Evolutionary conservation across 2,113 vertebrate genomes (phyloP), one percentile per base, ranked within the genome.

Genomic region (Erythrocercus mccallii): DNA sequence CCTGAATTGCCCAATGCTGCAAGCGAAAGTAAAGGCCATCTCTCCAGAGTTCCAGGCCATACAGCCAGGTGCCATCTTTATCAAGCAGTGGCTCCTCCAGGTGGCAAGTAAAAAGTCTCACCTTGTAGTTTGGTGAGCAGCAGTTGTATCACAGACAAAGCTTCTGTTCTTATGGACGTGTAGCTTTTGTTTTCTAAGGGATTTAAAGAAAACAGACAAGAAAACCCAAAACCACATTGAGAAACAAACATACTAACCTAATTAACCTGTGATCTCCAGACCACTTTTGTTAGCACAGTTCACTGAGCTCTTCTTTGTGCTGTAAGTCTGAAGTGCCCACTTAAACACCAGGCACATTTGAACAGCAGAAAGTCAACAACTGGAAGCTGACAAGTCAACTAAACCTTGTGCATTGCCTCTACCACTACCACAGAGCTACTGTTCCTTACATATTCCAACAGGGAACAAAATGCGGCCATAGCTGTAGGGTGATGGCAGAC

Each of bases 181-280:
- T 99, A 99, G 96, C 98, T 99, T 98, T 98, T 99, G 97, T 99
- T 99, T 98, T 99, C 99, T 99, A 96, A 91, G 17, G 66, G 58
- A 93, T 89, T 91, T 35, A 86, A 95, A 90, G 35, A 57, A 65
- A 65, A 86, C 21, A 90, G 51, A 58, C 13, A 74, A 22, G 61
- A 85, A 62, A 35, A 1, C 4, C 9, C 56, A 66, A 35, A 73
- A 88, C 2, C 16, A 73, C 5, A 23, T 0, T 89, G 48, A 91
- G 69, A 86, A 70, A 12, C 16, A 72, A 89, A 81, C 8, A 40
- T 23, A 11, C 3, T 27, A 42, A 31, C 27, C 35, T 17, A 45
- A 80, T 11, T n/a, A 27, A 64, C 42, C 48, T 7, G 4, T 22
- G 30, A 33, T 45, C 51, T 42, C 42, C 56, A 71, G 38, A 66